A percentile compares a stretch with the other conserved stretches of the same genome.
These are phyloP conservation scores for Malurus alboscapulatus DNA, from an alignment of 2,113 vertebrate species.

Conservation along the genomic window DNA sequence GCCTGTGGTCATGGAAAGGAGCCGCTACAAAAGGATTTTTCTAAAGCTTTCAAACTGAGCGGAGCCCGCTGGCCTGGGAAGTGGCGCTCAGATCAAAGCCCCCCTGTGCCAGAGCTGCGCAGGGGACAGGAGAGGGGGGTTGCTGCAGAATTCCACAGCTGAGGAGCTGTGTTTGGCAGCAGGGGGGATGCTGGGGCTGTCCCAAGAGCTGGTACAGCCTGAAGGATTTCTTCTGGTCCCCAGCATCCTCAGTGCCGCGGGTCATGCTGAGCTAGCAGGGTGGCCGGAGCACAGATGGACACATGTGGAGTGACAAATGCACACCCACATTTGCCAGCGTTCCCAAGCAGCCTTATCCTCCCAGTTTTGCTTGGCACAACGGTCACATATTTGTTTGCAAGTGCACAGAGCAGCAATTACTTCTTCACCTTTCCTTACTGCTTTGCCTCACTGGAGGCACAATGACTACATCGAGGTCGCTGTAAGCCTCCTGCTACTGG, in stretches of 20 bases:
- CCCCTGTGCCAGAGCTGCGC: neutral
- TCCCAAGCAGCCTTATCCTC: neutral
- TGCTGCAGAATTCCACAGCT: neutral
- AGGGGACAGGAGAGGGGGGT: neutral
- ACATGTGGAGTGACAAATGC: neutral
- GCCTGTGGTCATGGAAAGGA: slow-evolving; percentile 26
- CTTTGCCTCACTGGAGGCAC: neutral
- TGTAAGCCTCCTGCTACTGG: neutral
- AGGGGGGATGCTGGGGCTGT: neutral
- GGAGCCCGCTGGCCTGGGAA: neutral
- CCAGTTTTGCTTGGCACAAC: neutral
- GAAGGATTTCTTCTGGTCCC: neutral
- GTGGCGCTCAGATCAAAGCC: slow-evolving; percentile 17
- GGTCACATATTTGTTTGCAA: neutral
- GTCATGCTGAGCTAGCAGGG: neutral
- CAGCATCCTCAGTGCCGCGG: neutral
- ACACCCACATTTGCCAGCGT: neutral
- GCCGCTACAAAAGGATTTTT: slow-evolving; percentile 44
- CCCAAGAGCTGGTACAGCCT: neutral
- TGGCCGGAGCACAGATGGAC: neutral
- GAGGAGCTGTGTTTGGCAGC: neutral
- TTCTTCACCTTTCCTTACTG: neutral
- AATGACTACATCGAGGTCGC: neutral
- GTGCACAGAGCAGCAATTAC: accelerated
- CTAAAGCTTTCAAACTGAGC: slow-evolving; percentile 15